Evolutionary conservation across 2,797 vertebrate species (phyloP).

Genomic region (Hipposideros larvatus): DNA sequence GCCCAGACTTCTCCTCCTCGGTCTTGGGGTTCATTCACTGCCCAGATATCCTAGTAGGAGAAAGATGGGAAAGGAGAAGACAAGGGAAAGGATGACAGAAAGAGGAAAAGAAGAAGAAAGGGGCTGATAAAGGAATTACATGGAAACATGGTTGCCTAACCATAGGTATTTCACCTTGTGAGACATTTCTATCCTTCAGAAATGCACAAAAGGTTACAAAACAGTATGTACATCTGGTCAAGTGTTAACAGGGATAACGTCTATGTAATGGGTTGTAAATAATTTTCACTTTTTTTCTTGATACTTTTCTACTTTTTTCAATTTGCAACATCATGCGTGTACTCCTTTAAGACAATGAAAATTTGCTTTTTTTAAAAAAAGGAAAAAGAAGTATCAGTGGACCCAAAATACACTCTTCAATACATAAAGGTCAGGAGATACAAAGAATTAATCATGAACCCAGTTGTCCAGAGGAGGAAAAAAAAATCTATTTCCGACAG

Average conservation of each 20-base stretch:
- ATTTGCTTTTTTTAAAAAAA: neutral
- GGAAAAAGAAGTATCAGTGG: neutral
- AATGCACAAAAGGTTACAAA: neutral
- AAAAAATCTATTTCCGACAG: neutral
- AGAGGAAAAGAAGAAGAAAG: neutral
- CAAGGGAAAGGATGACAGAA: neutral
- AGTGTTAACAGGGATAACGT: conserved; percentile 32
- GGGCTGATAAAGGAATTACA: neutral
- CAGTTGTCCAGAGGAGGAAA: neutral
- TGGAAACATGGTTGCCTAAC: neutral
- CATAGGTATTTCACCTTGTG: neutral
- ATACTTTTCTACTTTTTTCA: conserved; percentile 3
- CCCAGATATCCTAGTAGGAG: neutral
- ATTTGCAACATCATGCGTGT: neutral
- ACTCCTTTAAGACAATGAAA: conserved; percentile 43
- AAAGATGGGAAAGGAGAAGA: neutral
- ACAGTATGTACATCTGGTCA: neutral
- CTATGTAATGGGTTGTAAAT: neutral
- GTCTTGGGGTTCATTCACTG: neutral
- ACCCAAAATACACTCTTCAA: neutral
- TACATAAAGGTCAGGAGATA: conserved; percentile 47
- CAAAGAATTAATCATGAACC: conserved; percentile 58
- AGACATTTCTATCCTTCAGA: neutral
- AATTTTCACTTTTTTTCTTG: neutral
- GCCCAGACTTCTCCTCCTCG: neutral